Evolutionary conservation across 2,797 vertebrate species (phyloP).

Genomic region (Hemitrygon akajei): DNA sequence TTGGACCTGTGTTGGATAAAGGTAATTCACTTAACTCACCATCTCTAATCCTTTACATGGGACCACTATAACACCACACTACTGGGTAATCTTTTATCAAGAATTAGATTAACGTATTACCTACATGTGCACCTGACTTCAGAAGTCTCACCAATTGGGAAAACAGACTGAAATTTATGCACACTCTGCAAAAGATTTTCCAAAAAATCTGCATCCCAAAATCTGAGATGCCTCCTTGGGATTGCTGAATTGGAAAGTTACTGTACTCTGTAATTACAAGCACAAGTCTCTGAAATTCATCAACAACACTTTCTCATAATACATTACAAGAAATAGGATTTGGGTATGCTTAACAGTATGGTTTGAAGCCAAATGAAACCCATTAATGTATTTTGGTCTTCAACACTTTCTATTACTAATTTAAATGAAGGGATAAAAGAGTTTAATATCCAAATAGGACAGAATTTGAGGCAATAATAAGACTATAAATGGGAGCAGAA

Average conservation of each 20-base stretch:
- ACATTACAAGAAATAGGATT: background rate
- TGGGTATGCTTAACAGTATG: background rate
- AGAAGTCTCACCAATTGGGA: background rate
- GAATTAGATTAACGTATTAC: too few species aligned
- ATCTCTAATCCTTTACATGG: background rate
- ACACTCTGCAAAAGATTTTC: background rate
- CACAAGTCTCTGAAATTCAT: background rate
- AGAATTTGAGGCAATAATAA: background rate
- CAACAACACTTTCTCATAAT: background rate
- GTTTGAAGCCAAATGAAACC: background rate
- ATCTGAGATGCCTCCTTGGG: background rate
- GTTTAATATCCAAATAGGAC: background rate
- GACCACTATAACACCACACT: background rate
- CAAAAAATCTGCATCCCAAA: background rate
- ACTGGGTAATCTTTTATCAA: background rate
- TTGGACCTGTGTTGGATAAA: constrained; percentile 93
- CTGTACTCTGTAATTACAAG: background rate
- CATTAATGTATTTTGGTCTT: background rate
- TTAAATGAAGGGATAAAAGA: background rate
- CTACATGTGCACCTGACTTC: background rate
- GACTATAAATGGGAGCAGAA: background rate
- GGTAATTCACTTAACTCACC: constrained; percentile 56
- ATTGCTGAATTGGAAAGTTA: background rate
- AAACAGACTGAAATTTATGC: background rate
- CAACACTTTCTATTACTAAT: background rate